These are phyloP conservation scores for Agrotis puta DNA, from an alignment of 2,888 invertebrate species.

Conservation along the genomic window DNA sequence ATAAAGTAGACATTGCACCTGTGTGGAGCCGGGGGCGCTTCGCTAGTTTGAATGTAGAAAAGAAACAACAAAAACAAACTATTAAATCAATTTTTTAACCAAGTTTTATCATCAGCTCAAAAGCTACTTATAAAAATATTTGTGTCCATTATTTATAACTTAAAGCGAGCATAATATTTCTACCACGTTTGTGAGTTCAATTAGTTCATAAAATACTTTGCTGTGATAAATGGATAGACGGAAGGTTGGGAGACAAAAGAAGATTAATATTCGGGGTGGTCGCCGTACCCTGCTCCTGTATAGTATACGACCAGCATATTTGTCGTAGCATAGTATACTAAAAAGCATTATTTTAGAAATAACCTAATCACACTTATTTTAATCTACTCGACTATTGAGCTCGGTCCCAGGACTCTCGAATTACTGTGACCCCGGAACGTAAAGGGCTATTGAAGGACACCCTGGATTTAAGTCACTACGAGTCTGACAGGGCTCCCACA, in stretches of 20 bases:
- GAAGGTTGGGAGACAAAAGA: conserved; percentile 70
- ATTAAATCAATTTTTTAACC: background rate
- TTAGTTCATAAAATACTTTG: conserved; percentile 73
- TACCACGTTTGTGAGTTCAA: conserved; percentile 69
- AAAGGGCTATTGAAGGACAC: too few relatives aligned
- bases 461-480: too few relatives aligned
- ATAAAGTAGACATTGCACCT: too few relatives aligned
- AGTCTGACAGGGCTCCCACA: too few relatives aligned
- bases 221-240: conserved; percentile 71
- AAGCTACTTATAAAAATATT: conserved; percentile 42
- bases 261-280: conserved; percentile 72
- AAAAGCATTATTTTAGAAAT: background rate
- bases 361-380: too few relatives aligned
- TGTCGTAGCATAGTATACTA: conserved; percentile 34
- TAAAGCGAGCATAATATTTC: conserved; percentile 63
- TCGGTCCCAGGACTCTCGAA: too few relatives aligned
- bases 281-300: conserved; percentile 44
- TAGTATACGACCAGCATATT: conserved; percentile 55
- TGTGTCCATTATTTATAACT: conserved; percentile 54
- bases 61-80: too few relatives aligned
- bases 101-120: background rate
- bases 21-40: too few relatives aligned
- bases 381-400: background rate
- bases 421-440: too few relatives aligned
- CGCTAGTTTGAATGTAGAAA: too few relatives aligned